A percentile compares a stretch with the other conserved stretches of the same genome.
Evolutionary conservation across 2,797 vertebrate species (phyloP).

Genomic region (Sciaenops ocellatus): DNA sequence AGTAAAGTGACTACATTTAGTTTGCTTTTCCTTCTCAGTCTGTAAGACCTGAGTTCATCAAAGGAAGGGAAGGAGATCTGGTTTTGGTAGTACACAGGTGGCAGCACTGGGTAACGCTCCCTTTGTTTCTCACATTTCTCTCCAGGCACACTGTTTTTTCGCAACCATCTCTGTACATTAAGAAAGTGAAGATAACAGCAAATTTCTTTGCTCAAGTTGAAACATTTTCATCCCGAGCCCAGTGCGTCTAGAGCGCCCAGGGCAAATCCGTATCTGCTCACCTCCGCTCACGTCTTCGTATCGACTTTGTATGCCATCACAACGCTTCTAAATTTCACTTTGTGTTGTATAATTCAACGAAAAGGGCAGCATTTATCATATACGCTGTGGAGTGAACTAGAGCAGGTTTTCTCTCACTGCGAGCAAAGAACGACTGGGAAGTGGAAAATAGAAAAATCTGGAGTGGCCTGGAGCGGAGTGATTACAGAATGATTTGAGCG

Average conservation of each 20-base stretch:
- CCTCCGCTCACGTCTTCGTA: constrained; percentile 1
- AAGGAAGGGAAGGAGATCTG: constrained; percentile 13
- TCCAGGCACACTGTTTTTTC: not conserved
- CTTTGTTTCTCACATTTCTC: constrained; percentile 1
- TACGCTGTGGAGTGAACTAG: constrained; percentile 35
- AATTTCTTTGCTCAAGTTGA: constrained; percentile 8
- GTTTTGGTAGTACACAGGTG: constrained; percentile 14
- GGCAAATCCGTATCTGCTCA: not conserved
- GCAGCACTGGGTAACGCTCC: not conserved
- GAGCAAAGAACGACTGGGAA: constrained; percentile 36
- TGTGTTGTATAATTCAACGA: constrained; percentile 51
- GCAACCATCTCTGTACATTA: constrained; percentile 14
- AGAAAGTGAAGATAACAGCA: constrained; percentile 24
- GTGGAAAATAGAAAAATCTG: constrained; percentile 65
- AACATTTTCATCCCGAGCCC: constrained; percentile 17
- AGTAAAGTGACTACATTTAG: constrained; percentile 23
- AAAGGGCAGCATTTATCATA: constrained; percentile 50
- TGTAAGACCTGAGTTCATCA: not conserved
- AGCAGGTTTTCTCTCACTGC: constrained; percentile 33
- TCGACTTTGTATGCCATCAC: constrained; percentile 10
- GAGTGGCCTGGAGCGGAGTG: constrained; percentile 65
- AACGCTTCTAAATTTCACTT: constrained; percentile 16
- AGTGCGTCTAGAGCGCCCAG: not conserved
- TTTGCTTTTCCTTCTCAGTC: not conserved
- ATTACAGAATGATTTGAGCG: constrained; percentile 71